Base-by-base conservation (phyloP, 2,888 invertebrate genomes). In the Mallateleia sp. region DNA sequence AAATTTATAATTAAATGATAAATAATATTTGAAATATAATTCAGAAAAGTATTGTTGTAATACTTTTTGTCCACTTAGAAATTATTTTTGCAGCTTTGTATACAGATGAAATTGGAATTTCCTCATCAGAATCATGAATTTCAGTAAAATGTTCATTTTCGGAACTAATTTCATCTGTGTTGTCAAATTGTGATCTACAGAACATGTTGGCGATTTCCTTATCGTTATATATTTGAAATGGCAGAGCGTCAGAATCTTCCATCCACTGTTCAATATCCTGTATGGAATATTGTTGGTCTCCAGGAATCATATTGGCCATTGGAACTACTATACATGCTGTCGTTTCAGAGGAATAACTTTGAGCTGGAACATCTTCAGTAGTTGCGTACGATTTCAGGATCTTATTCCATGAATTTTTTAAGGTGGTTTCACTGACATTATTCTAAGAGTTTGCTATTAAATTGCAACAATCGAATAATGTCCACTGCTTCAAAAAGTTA, bases 321-420 rank as follows among this genome's bases (percentile, higher is more conserved):
- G 54, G 54, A 25, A 56, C 15, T 25, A 56, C n/a, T n/a, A n/a
- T n/a, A n/a, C n/a, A n/a, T n/a, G n/a, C n/a, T n/a, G n/a, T n/a
- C n/a, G n/a, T n/a, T n/a, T n/a, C n/a, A n/a, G n/a, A n/a, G n/a
- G n/a, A n/a, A n/a, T n/a, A n/a, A n/a, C n/a, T n/a, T n/a, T n/a
- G n/a, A n/a, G n/a, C n/a, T n/a, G n/a, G n/a, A n/a, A n/a, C n/a
- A n/a, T n/a, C n/a, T n/a, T n/a, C 54, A 34, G 58, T 7, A 34
- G 58, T 9, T n/a, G 34, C n/a, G 18, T 58, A 20, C 7, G 18
- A 18, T 32, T 34, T 58, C 18, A 58, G 34, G 18, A 58, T 6
- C 25, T 58, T 32, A 7, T 58, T 58, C 58, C 58, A 58, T n/a
- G 58, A 58, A 20, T 58, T n/a, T 34, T 58, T 58, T 7, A 58